Evolutionary conservation across 2,113 vertebrate species (phyloP), one percentile per base, ranked within the genome.

Genomic region (Melanocharis versteri): DNA sequence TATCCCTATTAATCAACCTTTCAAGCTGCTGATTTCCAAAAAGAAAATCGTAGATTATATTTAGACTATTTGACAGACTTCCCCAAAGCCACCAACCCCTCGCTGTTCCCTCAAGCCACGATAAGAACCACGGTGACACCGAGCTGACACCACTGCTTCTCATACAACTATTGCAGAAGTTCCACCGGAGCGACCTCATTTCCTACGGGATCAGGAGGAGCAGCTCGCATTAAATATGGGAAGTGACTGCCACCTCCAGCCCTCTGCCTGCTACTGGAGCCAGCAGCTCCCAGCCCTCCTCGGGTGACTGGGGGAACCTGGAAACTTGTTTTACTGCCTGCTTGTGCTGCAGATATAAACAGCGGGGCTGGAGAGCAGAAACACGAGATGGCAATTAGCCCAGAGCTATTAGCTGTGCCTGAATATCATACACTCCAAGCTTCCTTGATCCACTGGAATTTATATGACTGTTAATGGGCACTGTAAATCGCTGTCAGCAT

Each of bases 391-490:
- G 97, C 97, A 76, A 93, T 37, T 79, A 94, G 97, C 97, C 96
- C 84, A 84, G 97, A 95, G 93, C 91, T 96, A 97, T 97, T 97
- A 98, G 96, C 91, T 24, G 37, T 11, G 92, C 95, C 96, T 96
- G 80, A 89, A 64, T 81, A 81, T 97, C 92, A 89, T 64, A 62
- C 27, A 94, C 95, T 92, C 83, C 53, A 35, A 96, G 91, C 87
- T 96, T 79, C 97, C 97, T 94, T 83, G 96, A 97, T 97, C 96
- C 96, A 33, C 28, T 66, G 97, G 96, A 93, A 97, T 97, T 97
- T 96, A 97, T 96, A 96, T 90, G 95, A 86, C 96, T 2, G 12
- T 81, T 92, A 95, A 96, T 90, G 94, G 96, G 94, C 95, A 94
- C 83, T 76, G 94, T 96, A 96, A 97, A 97, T 95, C 31, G 87